These are phyloP conservation scores for Ciconia boyciana DNA, from an alignment of 2,113 vertebrate species.

Conservation along the genomic window DNA sequence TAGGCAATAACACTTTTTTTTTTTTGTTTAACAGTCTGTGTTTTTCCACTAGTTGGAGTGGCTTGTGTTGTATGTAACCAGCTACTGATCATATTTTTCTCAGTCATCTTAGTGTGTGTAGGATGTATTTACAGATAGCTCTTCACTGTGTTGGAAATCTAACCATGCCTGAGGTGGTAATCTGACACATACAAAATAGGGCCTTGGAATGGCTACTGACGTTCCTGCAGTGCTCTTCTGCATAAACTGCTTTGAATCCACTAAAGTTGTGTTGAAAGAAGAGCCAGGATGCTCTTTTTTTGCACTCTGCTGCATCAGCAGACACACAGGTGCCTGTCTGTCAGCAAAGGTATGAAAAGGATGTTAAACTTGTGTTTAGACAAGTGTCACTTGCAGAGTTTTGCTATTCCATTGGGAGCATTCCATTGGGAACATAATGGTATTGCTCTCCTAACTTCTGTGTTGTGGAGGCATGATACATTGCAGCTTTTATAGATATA, in stretches of 20 bases:
- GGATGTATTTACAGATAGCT: neutral
- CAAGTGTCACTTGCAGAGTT: neutral
- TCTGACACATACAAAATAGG: neutral
- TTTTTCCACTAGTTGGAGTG: neutral
- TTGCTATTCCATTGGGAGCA: neutral
- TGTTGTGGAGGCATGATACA: neutral
- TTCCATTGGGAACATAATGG: neutral
- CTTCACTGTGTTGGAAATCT: neutral
- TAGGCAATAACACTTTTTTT: neutral
- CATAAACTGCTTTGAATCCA: neutral
- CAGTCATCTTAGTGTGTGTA: neutral
- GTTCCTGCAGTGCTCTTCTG: neutral
- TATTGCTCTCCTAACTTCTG: neutral
- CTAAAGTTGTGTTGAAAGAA: neutral
- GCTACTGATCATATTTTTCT: neutral
- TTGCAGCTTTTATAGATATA: neutral
- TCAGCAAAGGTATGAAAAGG: neutral
- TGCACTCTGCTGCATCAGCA: no score
- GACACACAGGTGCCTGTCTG: neutral
- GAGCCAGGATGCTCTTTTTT: neutral
- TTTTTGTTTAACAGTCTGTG: neutral
- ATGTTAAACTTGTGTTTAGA: neutral
- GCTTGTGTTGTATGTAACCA: neutral
- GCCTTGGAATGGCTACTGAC: neutral
- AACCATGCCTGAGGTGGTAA: neutral